Evolutionary conservation across 2,113 vertebrate species (phyloP), one percentile per base, ranked within the genome.

Genomic region (Sisor rabdophorus): DNA sequence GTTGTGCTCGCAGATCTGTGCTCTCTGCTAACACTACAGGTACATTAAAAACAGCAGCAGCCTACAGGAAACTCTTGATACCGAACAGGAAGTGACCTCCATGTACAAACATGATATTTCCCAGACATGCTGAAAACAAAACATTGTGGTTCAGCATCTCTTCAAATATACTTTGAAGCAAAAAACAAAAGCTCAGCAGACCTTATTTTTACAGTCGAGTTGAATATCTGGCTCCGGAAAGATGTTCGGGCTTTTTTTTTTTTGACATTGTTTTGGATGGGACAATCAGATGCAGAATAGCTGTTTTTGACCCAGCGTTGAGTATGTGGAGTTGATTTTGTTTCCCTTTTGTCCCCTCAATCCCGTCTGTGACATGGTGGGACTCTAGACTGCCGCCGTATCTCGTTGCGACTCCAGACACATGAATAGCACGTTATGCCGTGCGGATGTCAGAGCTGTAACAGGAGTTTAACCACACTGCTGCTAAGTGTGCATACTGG

Each of bases 31-130:
- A 69, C 65, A 81, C 85, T 81, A 85, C 82, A 86, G 79, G 80
- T 85, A 80, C 83, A 59, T 65, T 50, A 81, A 86, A 82, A 87
- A 83, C 61, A 50, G 48, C 74, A 47, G 67, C 71, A 58, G 78
- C 60, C 82, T 86, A 78, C 86, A 87, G 79, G 84, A 89, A 83
- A 71, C 79, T 74, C 70, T 67, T 53, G 82, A 55, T 77, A 79
- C 80, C 59, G 76, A 70, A 82, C 79, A 56, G 86, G 86, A 89
- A 82, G 80, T 75, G 74, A 79, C 78, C 76, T 71, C 61, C 52
- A 72, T 76, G 68, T 75, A 71, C 22, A 69, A 50, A 76, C 60
- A 67, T 47, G 30, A 53, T 61, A 76, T 76, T 53, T 79, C 74
- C 48, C 50, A 68, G 20, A 76, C 65, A 75, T 61, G 63, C 44